A percentile compares a stretch with the other conserved stretches of the same genome.
These are phyloP conservation scores for Phoebastria nigripes DNA, from an alignment of 2,797 vertebrate genomes.

Conservation along the genomic window DNA sequence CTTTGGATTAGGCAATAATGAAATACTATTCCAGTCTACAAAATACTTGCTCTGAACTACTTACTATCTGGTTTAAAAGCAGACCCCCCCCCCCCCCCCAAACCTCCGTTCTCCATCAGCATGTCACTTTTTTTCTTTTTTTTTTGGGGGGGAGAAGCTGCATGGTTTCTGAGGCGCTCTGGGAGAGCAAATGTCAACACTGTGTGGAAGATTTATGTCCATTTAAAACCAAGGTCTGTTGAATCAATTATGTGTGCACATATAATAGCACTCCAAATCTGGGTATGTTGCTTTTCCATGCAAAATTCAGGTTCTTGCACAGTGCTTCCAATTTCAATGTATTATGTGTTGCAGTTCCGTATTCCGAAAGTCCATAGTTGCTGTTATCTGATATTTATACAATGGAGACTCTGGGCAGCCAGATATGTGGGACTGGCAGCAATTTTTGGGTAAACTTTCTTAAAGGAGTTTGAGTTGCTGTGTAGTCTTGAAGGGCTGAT, in stretches of 20 bases:
- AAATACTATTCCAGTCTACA: background rate
- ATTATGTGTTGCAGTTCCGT: background rate
- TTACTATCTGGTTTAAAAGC: background rate
- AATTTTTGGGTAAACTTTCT: background rate
- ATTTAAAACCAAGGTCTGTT: background rate
- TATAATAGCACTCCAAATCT: background rate
- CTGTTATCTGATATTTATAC: background rate
- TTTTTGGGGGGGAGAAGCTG: background rate
- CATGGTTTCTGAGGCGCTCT: background rate
- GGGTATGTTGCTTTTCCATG: background rate
- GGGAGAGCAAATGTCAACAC: background rate
- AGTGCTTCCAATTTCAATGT: background rate
- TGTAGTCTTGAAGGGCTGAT: background rate
- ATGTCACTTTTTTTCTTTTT: background rate
- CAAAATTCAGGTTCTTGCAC: background rate
- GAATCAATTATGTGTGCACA: background rate
- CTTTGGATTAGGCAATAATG: background rate
- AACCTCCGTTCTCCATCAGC: background rate
- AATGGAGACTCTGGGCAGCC: background rate
- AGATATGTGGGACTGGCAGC: background rate
- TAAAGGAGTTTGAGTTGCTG: background rate
- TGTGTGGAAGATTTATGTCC: background rate
- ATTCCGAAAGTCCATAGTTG: background rate
- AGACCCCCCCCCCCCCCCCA: background rate
- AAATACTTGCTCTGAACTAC: background rate